Conservation (phyloP, 2,113 vertebrate genomes). For the Gracilinanus agilis region DNA sequence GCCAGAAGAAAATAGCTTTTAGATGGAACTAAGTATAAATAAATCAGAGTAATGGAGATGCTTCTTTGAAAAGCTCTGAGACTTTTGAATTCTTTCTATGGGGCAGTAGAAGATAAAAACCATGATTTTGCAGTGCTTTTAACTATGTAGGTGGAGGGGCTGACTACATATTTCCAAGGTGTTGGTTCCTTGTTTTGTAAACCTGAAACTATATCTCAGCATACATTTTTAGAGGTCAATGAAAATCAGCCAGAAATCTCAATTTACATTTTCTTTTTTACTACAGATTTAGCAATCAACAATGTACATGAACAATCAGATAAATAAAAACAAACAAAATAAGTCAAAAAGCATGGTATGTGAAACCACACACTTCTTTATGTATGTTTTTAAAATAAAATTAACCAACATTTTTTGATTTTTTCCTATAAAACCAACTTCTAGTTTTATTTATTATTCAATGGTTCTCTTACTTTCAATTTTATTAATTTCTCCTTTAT, state of each 20-base stretch:
- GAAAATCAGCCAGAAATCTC: not conserved
- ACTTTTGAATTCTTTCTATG: conserved; percentile 17
- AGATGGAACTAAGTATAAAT: conserved; percentile 3
- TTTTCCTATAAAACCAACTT: too few species aligned
- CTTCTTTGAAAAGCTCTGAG: not conserved
- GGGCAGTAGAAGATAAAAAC: conserved; percentile 3
- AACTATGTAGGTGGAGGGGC: not conserved
- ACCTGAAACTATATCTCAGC: conserved; percentile 6
- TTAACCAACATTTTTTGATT: not conserved
- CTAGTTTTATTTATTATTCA: too few species aligned
- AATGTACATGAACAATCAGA: not conserved
- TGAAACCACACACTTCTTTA: not conserved
- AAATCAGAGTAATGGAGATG: conserved; percentile 1
- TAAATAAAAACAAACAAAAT: not conserved
- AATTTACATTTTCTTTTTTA: not conserved
- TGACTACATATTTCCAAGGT: conserved; percentile 14
- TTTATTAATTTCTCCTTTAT: too few species aligned
- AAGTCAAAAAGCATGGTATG: not conserved
- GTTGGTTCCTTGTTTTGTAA: conserved; percentile 26
- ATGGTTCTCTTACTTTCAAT: too few species aligned
- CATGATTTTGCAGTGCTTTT: not conserved
- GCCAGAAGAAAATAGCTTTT: not conserved
- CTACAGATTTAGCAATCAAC: not conserved
- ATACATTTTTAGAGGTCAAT: not conserved
- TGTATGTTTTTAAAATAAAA: not conserved